Evolutionary conservation across 2,113 vertebrate species (phyloP).

Genomic region (Thamnaconus septentrionalis): DNA sequence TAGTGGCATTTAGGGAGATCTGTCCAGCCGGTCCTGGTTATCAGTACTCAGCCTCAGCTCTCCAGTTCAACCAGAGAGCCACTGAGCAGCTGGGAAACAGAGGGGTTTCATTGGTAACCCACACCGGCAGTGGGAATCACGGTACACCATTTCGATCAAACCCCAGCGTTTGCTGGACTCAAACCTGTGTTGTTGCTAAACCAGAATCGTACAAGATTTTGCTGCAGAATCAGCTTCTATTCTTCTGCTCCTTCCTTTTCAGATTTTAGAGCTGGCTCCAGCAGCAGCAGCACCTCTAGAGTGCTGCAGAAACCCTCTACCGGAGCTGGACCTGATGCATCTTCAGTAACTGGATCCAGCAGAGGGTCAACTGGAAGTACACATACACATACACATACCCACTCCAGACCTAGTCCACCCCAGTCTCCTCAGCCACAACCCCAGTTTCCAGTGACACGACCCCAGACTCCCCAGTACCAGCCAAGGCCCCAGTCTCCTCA

Average conservation of each 20-base stretch:
- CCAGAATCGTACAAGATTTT: too few species aligned
- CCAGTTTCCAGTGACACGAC: too few species aligned
- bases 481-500: too few species aligned
- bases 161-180: neutral
- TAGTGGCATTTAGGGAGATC: constrained; percentile 92
- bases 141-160: constrained; percentile 16
- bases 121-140: constrained; percentile 3
- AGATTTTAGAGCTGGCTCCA: constrained; percentile 38
- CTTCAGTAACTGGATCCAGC: neutral
- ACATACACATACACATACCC: neutral
- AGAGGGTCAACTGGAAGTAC: neutral
- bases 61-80: constrained; percentile 79
- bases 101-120: constrained; percentile 53
- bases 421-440: too few species aligned
- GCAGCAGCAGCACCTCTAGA: neutral
- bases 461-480: too few species aligned
- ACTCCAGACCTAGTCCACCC: constrained; percentile 6
- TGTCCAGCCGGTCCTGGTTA: constrained; percentile 96
- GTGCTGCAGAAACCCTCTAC: constrained; percentile 19
- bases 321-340: neutral
- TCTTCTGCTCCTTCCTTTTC: neutral
- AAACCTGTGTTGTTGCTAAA: neutral
- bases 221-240: neutral
- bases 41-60: constrained; percentile 87
- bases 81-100: constrained; percentile 59